Evolutionary conservation across 1,140 invertebrate genomes (phyloP), one percentile per base, ranked within the genome.

Genomic region (Copidosoma floridanum): DNA sequence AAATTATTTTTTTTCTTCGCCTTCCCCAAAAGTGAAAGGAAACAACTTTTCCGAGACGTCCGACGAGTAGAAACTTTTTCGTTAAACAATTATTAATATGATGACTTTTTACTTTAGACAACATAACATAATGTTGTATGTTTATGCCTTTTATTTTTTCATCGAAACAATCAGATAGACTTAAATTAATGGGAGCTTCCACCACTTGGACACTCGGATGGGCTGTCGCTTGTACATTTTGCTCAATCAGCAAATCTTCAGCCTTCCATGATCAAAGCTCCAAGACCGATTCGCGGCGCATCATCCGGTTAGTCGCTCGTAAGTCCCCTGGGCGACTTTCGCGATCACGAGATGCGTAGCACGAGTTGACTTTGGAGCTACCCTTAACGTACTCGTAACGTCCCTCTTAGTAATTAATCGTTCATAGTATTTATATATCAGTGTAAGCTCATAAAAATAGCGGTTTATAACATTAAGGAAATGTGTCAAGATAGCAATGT

Each of bases 371-470:
- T 52, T 48, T 55, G 29, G 37, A 46, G 52, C 47, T 26, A 44
- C 16, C 26, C 26, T n/a, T n/a, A n/a, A n/a, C n/a, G n/a, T n/a
- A n/a, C n/a, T n/a, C n/a, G n/a, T 21, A 53, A 43, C 40, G 46
- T 52, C 52, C 47, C 29, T 46, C 59, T 27, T 63, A 71, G 63
- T 35, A 32, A 65, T 59, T 70, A 72, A 47, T 66, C 64, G 48
- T 65, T 65, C 40, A 51, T 69, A 70, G 63, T 71, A 69, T 71
- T 69, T 71, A 71, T 69, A 72, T n/a, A n/a, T 66, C 68, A 61
- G 65, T 63, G 68, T 68, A 71, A 63, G 46, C 57, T 32, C 29
- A 38, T 61, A 65, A 51, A 54, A 55, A 60, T 68, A 69, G 62
- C 35, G 60, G 23, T 53, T 53, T 57, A 52, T 53, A 53, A 57